Percentiles rank a stretch among this genome's conserved stretches.
These are phyloP conservation scores for Fringilla coelebs DNA, from an alignment of 2,797 vertebrate genomes.

Conservation along the genomic window DNA sequence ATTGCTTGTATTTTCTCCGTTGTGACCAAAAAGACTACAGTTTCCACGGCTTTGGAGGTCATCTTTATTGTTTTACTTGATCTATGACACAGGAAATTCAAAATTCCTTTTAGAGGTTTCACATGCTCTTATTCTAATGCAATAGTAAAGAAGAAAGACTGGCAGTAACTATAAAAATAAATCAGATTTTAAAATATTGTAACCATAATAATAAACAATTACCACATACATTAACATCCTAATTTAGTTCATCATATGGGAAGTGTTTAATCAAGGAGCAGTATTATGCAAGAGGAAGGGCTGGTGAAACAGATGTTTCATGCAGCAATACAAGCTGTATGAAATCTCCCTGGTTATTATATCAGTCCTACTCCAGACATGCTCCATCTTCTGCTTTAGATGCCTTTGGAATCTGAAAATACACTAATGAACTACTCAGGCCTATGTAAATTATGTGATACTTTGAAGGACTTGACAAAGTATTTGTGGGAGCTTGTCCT, in stretches of 20 bases:
- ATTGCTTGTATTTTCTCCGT: neutral
- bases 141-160: neutral
- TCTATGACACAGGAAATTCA: neutral
- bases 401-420: neutral
- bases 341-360: neutral
- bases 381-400: neutral
- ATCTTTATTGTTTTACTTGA: neutral
- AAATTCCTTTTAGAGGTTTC: neutral
- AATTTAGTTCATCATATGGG: neutral
- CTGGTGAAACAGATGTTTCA: neutral
- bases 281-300: neutral
- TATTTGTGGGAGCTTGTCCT: neutral
- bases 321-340: neutral
- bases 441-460: neutral
- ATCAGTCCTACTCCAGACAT: neutral
- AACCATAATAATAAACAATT: neutral
- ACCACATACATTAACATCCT: neutral
- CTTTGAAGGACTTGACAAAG: neutral
- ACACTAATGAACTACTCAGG: neutral
- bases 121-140: neutral
- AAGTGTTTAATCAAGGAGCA: neutral
- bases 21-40: neutral
- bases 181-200: neutral
- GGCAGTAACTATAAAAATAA: neutral
- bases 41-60: neutral